Percentiles rank a stretch among this genome's conserved stretches.
phyloP scores from a whole-genome alignment of 2,888 invertebrate species.

The Melinaea marsaeus region DNA sequence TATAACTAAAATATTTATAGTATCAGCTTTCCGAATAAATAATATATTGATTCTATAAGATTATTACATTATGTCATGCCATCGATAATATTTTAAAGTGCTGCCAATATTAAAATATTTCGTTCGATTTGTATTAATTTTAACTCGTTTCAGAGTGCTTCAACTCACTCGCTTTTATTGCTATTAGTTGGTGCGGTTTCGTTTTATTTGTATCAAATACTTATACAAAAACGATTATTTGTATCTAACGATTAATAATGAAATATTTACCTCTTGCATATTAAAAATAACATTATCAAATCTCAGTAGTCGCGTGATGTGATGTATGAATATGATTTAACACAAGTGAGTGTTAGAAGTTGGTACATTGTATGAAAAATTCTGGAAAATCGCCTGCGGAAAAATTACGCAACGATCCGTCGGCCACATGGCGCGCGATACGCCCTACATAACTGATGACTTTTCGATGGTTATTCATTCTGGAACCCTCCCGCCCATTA shows the following conservation, averaged over 20 bases:
- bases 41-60: slow-evolving; percentile 17
- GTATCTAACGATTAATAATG: neutral
- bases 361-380: slow-evolving; percentile 62
- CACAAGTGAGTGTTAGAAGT: slow-evolving; percentile 40
- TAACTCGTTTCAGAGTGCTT: slow-evolving; percentile 53
- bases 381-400: slow-evolving; percentile 65
- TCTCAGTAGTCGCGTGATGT: neutral
- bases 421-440: slow-evolving; percentile 71
- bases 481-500: slow-evolving; percentile 40
- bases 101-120: slow-evolving; percentile 56
- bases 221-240: slow-evolving; percentile 10
- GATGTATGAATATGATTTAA: slow-evolving; percentile 10
- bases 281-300: no score
- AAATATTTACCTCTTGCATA: neutral
- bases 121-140: slow-evolving; percentile 67
- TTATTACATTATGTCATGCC: slow-evolving; percentile 40
- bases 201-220: slow-evolving; percentile 19
- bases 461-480: slow-evolving; percentile 75
- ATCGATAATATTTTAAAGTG: slow-evolving; percentile 60
- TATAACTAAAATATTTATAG: no score
- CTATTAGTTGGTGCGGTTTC: slow-evolving; percentile 51
- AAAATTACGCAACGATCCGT: slow-evolving; percentile 64
- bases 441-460: slow-evolving; percentile 76
- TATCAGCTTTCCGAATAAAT: neutral
- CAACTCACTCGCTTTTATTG: slow-evolving; percentile 57